Percentiles rank a stretch among this genome's conserved stretches.
These are phyloP conservation scores for Nothocercus nigrocapillus DNA, from an alignment of 2,113 vertebrate species.

Conservation along the genomic window DNA sequence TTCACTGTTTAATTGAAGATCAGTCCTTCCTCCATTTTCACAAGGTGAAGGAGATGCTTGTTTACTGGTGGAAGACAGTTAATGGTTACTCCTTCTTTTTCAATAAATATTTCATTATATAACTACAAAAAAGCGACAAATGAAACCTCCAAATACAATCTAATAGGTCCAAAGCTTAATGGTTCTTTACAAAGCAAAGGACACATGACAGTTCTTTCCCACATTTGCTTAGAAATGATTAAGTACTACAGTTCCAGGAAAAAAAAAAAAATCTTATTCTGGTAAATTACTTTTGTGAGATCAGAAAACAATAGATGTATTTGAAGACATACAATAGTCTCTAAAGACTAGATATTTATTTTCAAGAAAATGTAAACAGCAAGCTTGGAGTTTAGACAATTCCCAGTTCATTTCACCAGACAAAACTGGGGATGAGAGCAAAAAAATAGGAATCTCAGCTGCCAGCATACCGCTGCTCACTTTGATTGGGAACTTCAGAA, in stretches of 20 bases:
- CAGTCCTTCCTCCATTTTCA: conserved; percentile 11
- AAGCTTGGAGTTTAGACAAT: conserved; percentile 4
- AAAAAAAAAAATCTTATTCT: conserved; percentile 9
- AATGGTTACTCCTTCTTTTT: not conserved
- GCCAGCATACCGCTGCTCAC: not conserved
- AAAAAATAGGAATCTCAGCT: not conserved
- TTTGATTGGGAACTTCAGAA: not conserved
- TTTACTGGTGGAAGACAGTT: conserved; percentile 40
- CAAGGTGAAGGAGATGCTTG: conserved; percentile 12
- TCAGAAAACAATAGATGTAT: conserved; percentile 1
- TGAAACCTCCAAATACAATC: conserved; percentile 25
- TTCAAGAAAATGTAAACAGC: conserved; percentile 27
- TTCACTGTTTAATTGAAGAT: conserved; percentile 19
- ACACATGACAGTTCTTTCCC: conserved; percentile 38
- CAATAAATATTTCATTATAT: conserved; percentile 64
- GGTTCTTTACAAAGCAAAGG: conserved; percentile 38
- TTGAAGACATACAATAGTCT: conserved; percentile 21
- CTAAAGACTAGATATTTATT: conserved; percentile 32
- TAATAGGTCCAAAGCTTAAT: conserved; percentile 56
- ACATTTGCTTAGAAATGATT: conserved; percentile 51
- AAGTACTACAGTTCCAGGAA: conserved; percentile 32
- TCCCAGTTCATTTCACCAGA: conserved; percentile 12
- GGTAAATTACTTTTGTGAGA: conserved; percentile 35
- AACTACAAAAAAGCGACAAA: conserved; percentile 25
- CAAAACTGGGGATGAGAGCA: not conserved